Conservation (phyloP, 2,888 invertebrate genomes). For the Torymus aiolomorphi region DNA sequence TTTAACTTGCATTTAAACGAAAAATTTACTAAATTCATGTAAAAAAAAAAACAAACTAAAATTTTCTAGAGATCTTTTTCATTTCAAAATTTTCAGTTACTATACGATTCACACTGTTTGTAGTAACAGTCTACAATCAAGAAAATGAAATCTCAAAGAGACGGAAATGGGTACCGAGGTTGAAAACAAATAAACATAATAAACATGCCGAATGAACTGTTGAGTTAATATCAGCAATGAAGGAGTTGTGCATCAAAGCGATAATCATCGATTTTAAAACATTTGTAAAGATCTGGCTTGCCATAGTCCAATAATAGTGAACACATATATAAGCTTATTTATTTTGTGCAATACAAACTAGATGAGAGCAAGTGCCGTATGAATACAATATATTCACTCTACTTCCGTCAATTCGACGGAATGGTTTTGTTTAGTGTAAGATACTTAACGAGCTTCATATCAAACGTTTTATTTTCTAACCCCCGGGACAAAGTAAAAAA, state of each 20-base stretch:
- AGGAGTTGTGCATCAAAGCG: slow-evolving; percentile 50
- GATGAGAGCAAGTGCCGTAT: slow-evolving; percentile 28
- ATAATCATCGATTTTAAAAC: slow-evolving; percentile 57
- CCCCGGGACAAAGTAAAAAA: slow-evolving; percentile 35
- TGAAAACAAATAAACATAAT: slow-evolving; percentile 43
- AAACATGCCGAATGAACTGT: slow-evolving; percentile 57
- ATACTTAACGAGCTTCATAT: slow-evolving; percentile 53
- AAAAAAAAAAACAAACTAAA: slow-evolving; percentile 32
- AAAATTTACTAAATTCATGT: slow-evolving; percentile 41
- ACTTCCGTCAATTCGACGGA: slow-evolving; percentile 26
- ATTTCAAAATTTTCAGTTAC: slow-evolving; percentile 39
- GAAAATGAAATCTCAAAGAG: slow-evolving; percentile 7
- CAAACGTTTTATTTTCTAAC: slow-evolving; percentile 48
- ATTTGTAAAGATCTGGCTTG: slow-evolving; percentile 63
- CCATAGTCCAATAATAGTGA: slow-evolving; percentile 69
- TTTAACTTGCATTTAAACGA: slow-evolving; percentile 49
- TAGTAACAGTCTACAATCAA: slow-evolving; percentile 37
- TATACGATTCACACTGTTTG: slow-evolving; percentile 25
- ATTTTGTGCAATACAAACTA: slow-evolving; percentile 56
- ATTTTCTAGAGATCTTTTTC: slow-evolving; percentile 33
- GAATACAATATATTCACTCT: slow-evolving; percentile 37
- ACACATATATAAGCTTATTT: slow-evolving; percentile 39
- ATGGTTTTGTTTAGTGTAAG: slow-evolving; percentile 47
- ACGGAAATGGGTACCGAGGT: slow-evolving; percentile 34
- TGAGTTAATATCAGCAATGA: slow-evolving; percentile 59